Percentiles rank a stretch among this genome's conserved stretches.
phyloP scores from a whole-genome alignment of 2,113 vertebrate genomes.

The Clarias magur region DNA sequence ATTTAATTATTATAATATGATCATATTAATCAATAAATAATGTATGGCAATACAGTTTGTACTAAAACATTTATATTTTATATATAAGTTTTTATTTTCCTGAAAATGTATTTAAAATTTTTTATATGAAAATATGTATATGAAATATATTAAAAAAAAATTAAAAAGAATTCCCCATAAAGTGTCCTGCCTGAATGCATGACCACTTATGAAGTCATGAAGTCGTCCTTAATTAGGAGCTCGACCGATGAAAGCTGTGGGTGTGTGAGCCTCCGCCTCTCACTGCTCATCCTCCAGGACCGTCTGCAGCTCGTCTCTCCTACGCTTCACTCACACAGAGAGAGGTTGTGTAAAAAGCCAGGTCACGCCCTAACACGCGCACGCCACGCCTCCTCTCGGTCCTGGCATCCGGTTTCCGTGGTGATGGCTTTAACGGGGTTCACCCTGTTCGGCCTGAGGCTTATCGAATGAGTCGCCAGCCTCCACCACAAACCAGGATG shows the following conservation, averaged over 20 bases:
- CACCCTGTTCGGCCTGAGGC: constrained; percentile 40
- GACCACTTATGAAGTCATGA: not conserved
- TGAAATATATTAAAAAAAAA: no score
- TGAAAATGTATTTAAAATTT: no score
- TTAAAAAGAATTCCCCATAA: no score
- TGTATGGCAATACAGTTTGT: no score
- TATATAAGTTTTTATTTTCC: no score
- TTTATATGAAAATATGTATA: no score
- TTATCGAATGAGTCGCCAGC: constrained; percentile 19
- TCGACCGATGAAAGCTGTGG: not conserved
- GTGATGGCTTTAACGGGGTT: constrained; percentile 38
- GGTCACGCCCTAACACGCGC: not conserved
- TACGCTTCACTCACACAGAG: not conserved
- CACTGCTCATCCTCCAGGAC: not conserved
- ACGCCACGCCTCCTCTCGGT: constrained; percentile 2
- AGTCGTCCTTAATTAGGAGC: not conserved
- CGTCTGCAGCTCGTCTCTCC: constrained; percentile 20
- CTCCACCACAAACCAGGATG: constrained; percentile 21
- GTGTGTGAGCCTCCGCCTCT: not conserved
- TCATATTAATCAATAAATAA: no score
- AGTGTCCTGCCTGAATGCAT: not conserved
- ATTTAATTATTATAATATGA: no score
- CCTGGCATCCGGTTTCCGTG: constrained; percentile 49
- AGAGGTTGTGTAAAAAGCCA: not conserved
- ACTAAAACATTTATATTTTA: no score